Evolutionary conservation across 2,888 invertebrate species (phyloP), one percentile per base, ranked within the genome.

Genomic region (Drosophila meridiana): DNA sequence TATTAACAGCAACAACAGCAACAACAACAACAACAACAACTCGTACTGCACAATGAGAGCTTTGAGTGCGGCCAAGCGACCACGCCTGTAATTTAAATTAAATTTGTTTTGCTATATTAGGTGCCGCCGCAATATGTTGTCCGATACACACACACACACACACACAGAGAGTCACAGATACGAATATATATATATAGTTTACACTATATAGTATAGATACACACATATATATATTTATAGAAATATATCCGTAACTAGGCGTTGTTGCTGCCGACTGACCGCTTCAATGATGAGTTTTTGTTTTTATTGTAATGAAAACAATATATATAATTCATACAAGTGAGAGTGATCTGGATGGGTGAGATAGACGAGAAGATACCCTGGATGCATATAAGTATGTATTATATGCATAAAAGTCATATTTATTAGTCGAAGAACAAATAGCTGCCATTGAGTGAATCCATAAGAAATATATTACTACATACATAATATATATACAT

Each of bases 61-160:
- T 72, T 55, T 69, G 78, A 80, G 81, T 78, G 73, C 80, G 77
- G 69, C 76, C 70, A 72, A 77, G 81, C 83, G 87, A 87, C 87
- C 87, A 87, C 87, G 87, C 87, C 87, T 87, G 89, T 88, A 87
- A 87, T 87, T 87, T 87, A 88, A 87, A 87, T 89, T 87, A 87
- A 87, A 87, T 87, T 87, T 88, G 89, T 84, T 83, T 84, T 73
- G 78, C 87, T 87, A 87, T 87, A 88, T 87, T 87, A 87, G 87
- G 87, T 87, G 87, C 87, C 88, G 87, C 88, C 86, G 69, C 78
- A 82, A 67, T 69, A 73, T 67, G 63, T 55, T 76, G 76, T 59
- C 60, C 66, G 66, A 66, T 59, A 45, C 42, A 56, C 61, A 69
- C 58, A 50, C 14, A 69, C 14, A 34, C 34, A 34, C 13, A 13